Base-by-base conservation (phyloP, 2,888 invertebrate species). In the Dromius quadrimaculatus region DNA sequence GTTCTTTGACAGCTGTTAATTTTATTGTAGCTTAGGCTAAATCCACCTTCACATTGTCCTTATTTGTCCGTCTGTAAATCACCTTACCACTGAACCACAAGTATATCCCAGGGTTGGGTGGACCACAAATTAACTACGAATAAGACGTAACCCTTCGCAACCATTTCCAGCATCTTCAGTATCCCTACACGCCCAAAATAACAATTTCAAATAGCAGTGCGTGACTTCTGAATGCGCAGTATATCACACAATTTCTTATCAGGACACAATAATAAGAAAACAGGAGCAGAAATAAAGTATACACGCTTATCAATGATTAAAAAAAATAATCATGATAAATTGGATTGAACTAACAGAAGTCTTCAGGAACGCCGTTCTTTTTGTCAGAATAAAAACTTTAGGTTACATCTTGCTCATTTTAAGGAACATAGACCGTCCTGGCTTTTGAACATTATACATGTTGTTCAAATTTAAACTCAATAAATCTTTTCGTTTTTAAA, bases 61-160 rank as follows among this genome's bases (percentile, higher is more conserved):
- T 54, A 15, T 54, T 54, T 23, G 32, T 54, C 50, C 50, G 50
- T 54, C 23, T 54, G 50, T 54, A 54, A 54, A 54, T 54, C 50
- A 54, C 50, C 50, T 15, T 15, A 13, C 50, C 34, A 57, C 57
- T 15, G 28, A 57, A 57, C 57, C 57, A 36, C 59, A 36, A 36
- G 59, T 36, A 59, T 59, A 59, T 59, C 59, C 59, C 36, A 1
- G 8, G 4, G 34, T 59, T 20, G 36, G 36, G n/a, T 23, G 59
- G 59, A 59, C 59, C 59, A 59, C 59, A 59, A 59, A 59, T 59
- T 59, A 59, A 59, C 59, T 59, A 59, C 34, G 59, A 59, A 59
- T 59, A 59, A 59, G 59, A 59, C 59, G 59, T 36, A 36, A 59
- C 36, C 59, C 59, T 36, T 11, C 1, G 17, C 36, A 19, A 3